A percentile compares a stretch with the other conserved stretches of the same genome.
Evolutionary conservation across 2,888 invertebrate genomes (phyloP).

Genomic region (Drosophila aldrichi): DNA sequence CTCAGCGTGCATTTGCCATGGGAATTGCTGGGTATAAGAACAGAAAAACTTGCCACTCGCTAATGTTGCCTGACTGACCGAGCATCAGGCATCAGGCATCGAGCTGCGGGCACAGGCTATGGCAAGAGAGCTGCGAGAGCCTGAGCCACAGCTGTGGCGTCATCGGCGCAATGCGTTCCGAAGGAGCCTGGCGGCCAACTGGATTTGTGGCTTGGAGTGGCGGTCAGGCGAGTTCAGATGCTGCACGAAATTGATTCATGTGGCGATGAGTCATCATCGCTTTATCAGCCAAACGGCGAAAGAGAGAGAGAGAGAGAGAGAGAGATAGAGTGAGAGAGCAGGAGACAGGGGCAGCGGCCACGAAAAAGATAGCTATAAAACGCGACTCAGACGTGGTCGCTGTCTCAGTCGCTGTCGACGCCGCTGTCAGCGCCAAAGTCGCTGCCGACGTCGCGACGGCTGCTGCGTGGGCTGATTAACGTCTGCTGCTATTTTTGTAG

Average conservation of each 20-base stretch:
- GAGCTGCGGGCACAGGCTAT: not conserved
- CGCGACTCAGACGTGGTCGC: conserved; percentile 16
- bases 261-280: conserved; percentile 57
- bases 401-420: conserved; percentile 9
- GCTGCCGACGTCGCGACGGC: not conserved
- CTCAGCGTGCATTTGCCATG: not conserved
- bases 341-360: not conserved
- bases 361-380: conserved; percentile 8
- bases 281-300: conserved; percentile 44
- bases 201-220: conserved; percentile 19
- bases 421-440: not conserved
- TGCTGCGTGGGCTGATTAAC: conserved; percentile 56
- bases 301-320: conserved; percentile 10
- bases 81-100: not conserved
- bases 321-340: not conserved
- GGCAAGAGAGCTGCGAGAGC: not conserved
- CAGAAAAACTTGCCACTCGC: conserved; percentile 41
- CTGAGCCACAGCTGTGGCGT: conserved; percentile 22
- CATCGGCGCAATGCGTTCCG: conserved; percentile 28
- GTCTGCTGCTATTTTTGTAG: conserved; percentile 67
- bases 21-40: conserved; percentile 11
- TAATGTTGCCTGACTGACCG: conserved; percentile 18
- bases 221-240: conserved; percentile 68
- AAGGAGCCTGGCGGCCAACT: conserved; percentile 30
- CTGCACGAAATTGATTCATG: conserved; percentile 68